A percentile compares a stretch with the other conserved stretches of the same genome.
Conservation (phyloP, 2,797 vertebrate species). For the Microctenopoma lineatum region DNA sequence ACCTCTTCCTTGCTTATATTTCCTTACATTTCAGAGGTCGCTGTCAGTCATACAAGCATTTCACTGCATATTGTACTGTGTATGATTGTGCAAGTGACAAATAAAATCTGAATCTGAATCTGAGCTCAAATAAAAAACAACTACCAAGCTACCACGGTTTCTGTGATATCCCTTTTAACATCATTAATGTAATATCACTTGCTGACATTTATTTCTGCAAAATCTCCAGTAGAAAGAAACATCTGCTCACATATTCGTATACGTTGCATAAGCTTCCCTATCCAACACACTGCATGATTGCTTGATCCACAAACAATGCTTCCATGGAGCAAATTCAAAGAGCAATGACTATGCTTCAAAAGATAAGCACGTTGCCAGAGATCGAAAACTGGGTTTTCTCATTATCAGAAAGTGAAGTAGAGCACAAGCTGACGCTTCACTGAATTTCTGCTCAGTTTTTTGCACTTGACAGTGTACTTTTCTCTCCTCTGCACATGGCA, state of each 20-base stretch:
- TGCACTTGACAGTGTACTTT: constrained; percentile 38
- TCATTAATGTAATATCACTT: background rate
- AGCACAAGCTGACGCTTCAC: constrained; percentile 44
- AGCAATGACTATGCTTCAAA: background rate
- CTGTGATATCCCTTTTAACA: background rate
- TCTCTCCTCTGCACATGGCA: constrained; percentile 43
- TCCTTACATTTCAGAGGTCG: no score
- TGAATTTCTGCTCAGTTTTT: constrained; percentile 42
- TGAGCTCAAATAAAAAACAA: background rate
- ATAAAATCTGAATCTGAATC: no score
- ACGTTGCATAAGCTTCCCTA: constrained; percentile 27
- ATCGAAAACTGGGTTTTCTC: constrained; percentile 48
- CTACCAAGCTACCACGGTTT: background rate
- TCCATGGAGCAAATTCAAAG: constrained; percentile 34
- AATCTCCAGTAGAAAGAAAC: background rate
- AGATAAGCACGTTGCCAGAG: constrained; percentile 30
- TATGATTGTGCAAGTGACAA: no score
- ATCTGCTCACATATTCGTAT: constrained; percentile 18
- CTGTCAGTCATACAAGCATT: no score
- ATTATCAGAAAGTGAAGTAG: constrained; percentile 49
- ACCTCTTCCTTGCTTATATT: no score
- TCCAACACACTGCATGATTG: constrained; percentile 12
- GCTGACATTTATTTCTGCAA: background rate
- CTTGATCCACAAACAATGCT: constrained; percentile 28
- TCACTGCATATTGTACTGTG: no score